Base-by-base conservation (phyloP, 2,888 invertebrate species). In the Dryomyza anilis region DNA sequence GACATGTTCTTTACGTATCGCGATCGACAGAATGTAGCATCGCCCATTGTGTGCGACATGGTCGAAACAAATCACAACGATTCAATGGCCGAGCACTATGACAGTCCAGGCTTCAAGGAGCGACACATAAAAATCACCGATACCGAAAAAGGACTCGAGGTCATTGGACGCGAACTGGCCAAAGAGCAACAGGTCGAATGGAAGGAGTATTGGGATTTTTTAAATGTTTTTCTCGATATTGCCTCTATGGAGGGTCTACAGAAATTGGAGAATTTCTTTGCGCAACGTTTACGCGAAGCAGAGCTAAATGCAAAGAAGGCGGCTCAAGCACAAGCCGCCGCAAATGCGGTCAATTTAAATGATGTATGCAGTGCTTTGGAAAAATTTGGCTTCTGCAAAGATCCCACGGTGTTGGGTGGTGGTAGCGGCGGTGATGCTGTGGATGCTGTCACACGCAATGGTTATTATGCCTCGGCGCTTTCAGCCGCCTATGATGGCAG, bases 141-240 rank as follows among this genome's bases (percentile, higher is more conserved):
- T 78, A 87, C 89, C 30, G 90, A 91, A 65, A 96, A 96, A 78
- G 96, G 96, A 0, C 85, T 96, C n/a, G 96, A 97, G 82, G 84
- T 89, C 72, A 88, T 94, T 46, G 96, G 94, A 68, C 87, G 92
- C 85, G 89, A 81, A 61, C 62, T 82, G 69, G 93, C 94, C 0
- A 87, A 88, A 69, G 86, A 91, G 79, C 87, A 89, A 80, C 86
- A 90, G 61, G 86, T 94, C 0, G 87, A 88, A 10, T 97, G 96
- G 96, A 90, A 89, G 67, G 97, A 98, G 77, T 94, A 94, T 83
- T 98, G 97, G 97, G 90, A 91, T 6, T 97, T 97, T 79, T 84
- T 97, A 14, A 90, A 91, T 72, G 87, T 88, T 1, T 95, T 93
- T 81, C 86, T 91, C 0, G 92, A 98, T 81, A 85, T 98, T 6